A percentile compares a stretch with the other conserved stretches of the same genome.
Evolutionary conservation across 2,113 vertebrate species (phyloP).

Genomic region (Phycodurus eques): DNA sequence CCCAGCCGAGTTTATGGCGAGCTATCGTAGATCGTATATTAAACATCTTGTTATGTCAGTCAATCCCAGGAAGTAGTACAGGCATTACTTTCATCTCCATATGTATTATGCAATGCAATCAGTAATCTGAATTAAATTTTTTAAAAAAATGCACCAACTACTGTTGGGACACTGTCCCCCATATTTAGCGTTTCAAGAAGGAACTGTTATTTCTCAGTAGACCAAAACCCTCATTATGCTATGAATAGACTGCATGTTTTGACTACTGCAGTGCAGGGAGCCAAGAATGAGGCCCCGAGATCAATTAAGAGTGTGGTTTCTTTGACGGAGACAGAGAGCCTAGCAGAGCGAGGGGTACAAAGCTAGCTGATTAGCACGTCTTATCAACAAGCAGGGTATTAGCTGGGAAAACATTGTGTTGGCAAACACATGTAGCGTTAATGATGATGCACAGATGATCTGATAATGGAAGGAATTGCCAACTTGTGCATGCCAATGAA

Average conservation of each 20-base stretch:
- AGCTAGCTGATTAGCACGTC: slow-evolving; percentile 59
- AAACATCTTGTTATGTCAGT: too few relatives aligned
- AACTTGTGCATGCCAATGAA: slow-evolving; percentile 54
- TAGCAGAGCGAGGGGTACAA: slow-evolving; percentile 36
- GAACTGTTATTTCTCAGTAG: slow-evolving; percentile 13
- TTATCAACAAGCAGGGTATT: slow-evolving; percentile 65
- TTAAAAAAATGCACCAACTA: background rate
- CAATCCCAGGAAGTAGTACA: background rate
- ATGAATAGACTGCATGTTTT: slow-evolving; percentile 44
- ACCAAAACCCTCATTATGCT: slow-evolving; percentile 36
- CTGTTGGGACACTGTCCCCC: background rate
- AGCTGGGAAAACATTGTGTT: slow-evolving; percentile 62
- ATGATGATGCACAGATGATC: slow-evolving; percentile 72
- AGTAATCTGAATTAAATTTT: background rate
- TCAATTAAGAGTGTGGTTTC: slow-evolving; percentile 60
- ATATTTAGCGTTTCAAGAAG: background rate
- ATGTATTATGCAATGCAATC: background rate
- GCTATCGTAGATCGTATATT: too few relatives aligned
- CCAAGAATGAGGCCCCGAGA: slow-evolving; percentile 44
- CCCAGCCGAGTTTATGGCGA: too few relatives aligned
- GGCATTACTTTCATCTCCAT: background rate
- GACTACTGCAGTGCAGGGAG: slow-evolving; percentile 28
- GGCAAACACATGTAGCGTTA: slow-evolving; percentile 66
- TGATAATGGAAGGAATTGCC: slow-evolving; percentile 42
- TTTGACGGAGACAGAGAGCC: slow-evolving; percentile 28